Percentiles rank a stretch among this genome's conserved stretches.
phyloP scores from a whole-genome alignment of 2,888 invertebrate genomes.

The Lithophane leautieri region DNA sequence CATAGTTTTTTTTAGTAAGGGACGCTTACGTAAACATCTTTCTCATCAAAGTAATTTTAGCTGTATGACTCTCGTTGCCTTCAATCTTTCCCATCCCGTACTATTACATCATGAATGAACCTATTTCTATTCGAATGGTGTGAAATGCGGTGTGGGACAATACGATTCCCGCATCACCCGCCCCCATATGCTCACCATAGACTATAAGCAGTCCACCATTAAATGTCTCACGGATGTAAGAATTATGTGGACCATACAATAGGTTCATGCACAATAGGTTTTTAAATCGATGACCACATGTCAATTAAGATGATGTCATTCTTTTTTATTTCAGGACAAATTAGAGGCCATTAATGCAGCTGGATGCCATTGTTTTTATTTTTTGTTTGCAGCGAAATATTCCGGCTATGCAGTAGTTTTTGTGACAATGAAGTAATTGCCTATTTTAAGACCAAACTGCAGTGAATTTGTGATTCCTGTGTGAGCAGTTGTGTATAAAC shows the following conservation, averaged over 20 bases:
- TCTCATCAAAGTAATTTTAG: conserved; percentile 24
- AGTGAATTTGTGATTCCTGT: conserved; percentile 19
- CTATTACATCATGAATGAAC: conserved; percentile 54
- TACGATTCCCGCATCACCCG: conserved; percentile 78
- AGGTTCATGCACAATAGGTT: background rate
- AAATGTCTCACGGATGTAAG: conserved; percentile 73
- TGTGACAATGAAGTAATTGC: conserved; percentile 12
- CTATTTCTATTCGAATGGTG: conserved; percentile 72
- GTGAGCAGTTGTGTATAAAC: conserved; percentile 1
- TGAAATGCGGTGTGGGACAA: conserved; percentile 82
- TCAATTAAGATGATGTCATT: conserved; percentile 50
- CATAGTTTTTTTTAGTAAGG: conserved; percentile 15
- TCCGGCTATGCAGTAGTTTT: conserved; percentile 4
- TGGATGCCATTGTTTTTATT: conserved; percentile 46
- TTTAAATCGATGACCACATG: conserved; percentile 31
- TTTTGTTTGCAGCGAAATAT: conserved; percentile 22
- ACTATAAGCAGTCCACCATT: conserved; percentile 70
- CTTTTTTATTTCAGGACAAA: conserved; percentile 31
- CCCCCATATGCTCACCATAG: conserved; percentile 81
- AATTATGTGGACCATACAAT: conserved; percentile 72
- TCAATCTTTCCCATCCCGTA: conserved; percentile 6
- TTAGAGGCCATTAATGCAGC: conserved; percentile 27
- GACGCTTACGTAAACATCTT: conserved; percentile 7
- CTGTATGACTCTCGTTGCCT: background rate
- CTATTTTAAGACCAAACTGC: conserved; percentile 3